phyloP scores from a whole-genome alignment of 2,113 vertebrate species.

The Ginglymostoma cirratum region DNA sequence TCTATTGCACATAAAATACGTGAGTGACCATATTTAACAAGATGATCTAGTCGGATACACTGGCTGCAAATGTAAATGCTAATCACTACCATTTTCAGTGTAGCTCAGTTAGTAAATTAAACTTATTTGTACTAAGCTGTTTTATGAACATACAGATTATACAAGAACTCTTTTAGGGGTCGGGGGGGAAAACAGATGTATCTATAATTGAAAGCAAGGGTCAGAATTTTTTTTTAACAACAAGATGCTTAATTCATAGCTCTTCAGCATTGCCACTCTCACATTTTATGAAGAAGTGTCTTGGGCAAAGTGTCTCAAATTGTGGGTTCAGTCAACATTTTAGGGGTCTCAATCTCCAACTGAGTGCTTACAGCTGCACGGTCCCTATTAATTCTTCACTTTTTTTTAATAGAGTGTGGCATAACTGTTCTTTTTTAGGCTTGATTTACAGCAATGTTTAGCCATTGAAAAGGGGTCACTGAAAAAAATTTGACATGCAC shows the following conservation, averaged over 20 bases:
- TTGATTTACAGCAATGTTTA: too few species aligned
- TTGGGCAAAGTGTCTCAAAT: not conserved
- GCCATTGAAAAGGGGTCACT: too few species aligned
- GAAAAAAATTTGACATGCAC: too few species aligned
- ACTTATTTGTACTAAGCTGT: not conserved
- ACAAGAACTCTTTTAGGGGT: too few species aligned
- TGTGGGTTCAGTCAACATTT: too few species aligned
- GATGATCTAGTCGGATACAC: not conserved
- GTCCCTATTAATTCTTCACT: too few species aligned
- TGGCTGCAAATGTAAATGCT: not conserved
- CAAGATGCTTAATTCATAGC: not conserved
- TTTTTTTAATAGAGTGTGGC: too few species aligned
- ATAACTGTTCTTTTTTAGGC: too few species aligned
- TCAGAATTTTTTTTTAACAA: not conserved
- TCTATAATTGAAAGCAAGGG: not conserved
- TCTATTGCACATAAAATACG: not conserved
- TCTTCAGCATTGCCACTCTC: not conserved
- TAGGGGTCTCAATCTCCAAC: too few species aligned
- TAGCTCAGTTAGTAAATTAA: not conserved
- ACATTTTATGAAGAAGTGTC: not conserved
- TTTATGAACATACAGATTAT: not conserved
- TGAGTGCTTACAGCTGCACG: too few species aligned
- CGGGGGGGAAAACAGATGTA: not conserved
- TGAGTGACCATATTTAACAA: not conserved
- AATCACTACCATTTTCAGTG: not conserved